Conservation (phyloP, 2,113 vertebrate genomes). For the Buteo buteo region DNA sequence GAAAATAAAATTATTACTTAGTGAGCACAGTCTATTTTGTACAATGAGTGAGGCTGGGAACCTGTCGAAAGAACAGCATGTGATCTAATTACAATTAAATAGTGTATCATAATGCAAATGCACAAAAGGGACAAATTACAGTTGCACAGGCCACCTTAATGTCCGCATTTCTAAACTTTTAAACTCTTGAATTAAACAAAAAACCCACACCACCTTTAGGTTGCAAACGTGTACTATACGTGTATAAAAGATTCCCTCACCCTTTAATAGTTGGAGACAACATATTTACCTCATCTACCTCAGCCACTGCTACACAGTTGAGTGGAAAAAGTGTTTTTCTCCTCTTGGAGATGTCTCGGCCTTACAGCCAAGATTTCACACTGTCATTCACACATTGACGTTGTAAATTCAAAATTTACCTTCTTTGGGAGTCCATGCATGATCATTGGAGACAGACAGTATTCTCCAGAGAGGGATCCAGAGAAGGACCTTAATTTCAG, state of each 20-base stretch:
- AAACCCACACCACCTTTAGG: not conserved
- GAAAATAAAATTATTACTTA: constrained; percentile 31
- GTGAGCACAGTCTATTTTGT: not conserved
- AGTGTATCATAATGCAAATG: not conserved
- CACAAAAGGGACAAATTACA: not conserved
- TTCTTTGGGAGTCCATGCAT: not conserved
- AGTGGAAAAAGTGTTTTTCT: not conserved
- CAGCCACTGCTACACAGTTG: not conserved
- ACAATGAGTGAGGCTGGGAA: not conserved
- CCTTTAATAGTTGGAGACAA: not conserved
- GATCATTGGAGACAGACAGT: not conserved
- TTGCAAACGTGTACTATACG: not conserved
- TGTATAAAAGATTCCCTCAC: not conserved
- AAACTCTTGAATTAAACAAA: not conserved
- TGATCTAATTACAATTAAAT: constrained; percentile 15
- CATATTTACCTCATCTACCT: not conserved
- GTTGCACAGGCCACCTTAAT: not conserved
- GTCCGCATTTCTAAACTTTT: not conserved
- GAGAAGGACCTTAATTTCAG: not conserved
- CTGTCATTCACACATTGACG: not conserved
- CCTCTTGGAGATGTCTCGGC: not conserved
- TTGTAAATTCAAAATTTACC: not conserved
- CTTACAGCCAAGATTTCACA: not conserved
- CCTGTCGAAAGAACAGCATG: not conserved
- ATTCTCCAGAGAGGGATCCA: not conserved